Conservation (phyloP, 2,113 vertebrate species). For the Sminthopsis crassicaudata region DNA sequence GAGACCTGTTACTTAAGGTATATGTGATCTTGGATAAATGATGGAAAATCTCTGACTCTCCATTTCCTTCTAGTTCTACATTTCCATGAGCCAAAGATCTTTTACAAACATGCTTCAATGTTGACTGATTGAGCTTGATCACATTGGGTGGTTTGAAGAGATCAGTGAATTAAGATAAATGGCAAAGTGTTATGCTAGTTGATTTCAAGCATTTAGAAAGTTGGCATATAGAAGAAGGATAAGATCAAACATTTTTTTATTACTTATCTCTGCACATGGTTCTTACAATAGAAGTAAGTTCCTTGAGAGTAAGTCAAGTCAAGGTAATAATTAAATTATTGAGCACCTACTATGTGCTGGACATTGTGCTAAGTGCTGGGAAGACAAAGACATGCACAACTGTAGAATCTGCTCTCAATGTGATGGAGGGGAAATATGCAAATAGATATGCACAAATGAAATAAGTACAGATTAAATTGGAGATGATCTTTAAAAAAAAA, state of each 20-base stretch:
- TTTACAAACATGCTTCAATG: not conserved
- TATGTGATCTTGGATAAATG: not conserved
- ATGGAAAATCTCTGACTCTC: not conserved
- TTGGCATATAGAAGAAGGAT: not conserved
- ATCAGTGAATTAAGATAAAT: not conserved
- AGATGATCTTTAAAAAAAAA: not conserved
- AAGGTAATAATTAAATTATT: not conserved
- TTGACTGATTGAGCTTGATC: not conserved
- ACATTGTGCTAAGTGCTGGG: not conserved
- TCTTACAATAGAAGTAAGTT: not conserved
- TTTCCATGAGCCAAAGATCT: not conserved
- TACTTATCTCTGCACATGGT: not conserved
- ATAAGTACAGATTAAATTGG: not conserved
- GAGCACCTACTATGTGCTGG: not conserved
- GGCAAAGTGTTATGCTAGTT: not conserved
- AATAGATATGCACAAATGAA: not conserved
- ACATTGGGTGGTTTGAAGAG: not conserved
- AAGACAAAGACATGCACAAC: not conserved
- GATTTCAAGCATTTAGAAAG: not conserved
- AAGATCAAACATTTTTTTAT: not conserved
- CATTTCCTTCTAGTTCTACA: not conserved
- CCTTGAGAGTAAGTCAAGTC: not conserved
- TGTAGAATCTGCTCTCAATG: not conserved
- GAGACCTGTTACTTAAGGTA: not conserved
- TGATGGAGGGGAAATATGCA: not conserved